Conservation (phyloP, 1,140 invertebrate genomes). For the Ostrea edulis region DNA sequence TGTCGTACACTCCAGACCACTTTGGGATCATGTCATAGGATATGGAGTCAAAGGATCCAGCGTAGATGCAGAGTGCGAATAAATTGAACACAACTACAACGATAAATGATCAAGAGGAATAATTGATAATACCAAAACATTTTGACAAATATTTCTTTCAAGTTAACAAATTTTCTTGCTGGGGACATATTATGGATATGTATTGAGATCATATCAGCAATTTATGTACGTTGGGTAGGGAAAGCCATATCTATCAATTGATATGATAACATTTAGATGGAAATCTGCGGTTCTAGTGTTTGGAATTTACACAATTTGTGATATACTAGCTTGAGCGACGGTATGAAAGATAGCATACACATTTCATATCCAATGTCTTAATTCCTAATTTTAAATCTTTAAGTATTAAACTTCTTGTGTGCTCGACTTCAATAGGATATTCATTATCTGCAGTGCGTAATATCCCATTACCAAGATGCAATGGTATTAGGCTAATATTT, state of each 20-base stretch:
- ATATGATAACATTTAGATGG: too few relatives aligned
- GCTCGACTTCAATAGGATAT: background rate
- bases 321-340: too few relatives aligned
- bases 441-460: background rate
- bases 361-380: background rate
- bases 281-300: too few relatives aligned
- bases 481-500: background rate
- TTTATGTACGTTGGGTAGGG: too few relatives aligned
- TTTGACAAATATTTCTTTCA: background rate
- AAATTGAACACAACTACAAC: slow-evolving; percentile 44
- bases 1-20: slow-evolving; percentile 27
- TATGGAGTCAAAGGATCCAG: slow-evolving; percentile 37
- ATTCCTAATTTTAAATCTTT: background rate
- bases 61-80: slow-evolving; percentile 46
- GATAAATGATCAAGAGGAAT: background rate
- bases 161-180: background rate
- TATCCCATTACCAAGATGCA: background rate
- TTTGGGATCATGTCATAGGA: slow-evolving; percentile 46
- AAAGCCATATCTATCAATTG: too few relatives aligned
- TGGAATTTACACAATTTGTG: too few relatives aligned
- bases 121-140: background rate
- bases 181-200: too few relatives aligned
- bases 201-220: too few relatives aligned
- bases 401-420: background rate
- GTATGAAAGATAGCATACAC: too few relatives aligned